phyloP scores from a whole-genome alignment of 2,113 vertebrate species.

The Antechinus stuartii region DNA sequence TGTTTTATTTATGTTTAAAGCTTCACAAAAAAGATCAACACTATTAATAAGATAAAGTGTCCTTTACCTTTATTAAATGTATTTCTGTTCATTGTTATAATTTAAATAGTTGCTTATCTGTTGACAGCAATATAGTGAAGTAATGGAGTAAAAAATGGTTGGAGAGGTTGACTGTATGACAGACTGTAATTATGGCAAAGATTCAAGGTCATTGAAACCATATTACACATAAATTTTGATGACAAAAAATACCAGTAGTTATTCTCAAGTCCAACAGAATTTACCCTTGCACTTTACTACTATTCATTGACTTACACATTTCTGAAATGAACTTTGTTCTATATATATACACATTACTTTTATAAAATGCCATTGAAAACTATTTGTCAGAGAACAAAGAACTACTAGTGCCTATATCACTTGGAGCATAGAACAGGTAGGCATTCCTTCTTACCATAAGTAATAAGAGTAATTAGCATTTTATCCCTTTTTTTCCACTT shows the following conservation, averaged over 20 bases:
- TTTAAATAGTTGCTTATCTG: constrained; percentile 54
- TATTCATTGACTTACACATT: constrained; percentile 26
- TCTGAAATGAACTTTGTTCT: constrained; percentile 27
- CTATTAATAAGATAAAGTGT: constrained; percentile 18
- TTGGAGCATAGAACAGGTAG: constrained; percentile 1
- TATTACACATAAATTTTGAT: constrained; percentile 46
- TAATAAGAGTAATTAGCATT: constrained; percentile 7
- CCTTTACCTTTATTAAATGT: constrained; percentile 49
- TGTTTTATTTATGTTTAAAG: neutral
- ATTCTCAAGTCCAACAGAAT: constrained; percentile 31
- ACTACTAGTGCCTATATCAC: neutral
- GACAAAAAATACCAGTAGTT: constrained; percentile 7
- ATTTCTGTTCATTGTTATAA: constrained; percentile 31
- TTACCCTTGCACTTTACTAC: constrained; percentile 14
- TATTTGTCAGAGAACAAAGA: constrained; percentile 19
- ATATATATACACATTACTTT: neutral
- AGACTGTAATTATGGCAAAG: constrained; percentile 33
- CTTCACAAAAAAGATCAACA: neutral
- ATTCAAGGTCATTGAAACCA: constrained; percentile 46
- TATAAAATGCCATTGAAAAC: neutral
- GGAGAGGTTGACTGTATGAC: constrained; percentile 23
- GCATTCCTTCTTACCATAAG: constrained; percentile 7
- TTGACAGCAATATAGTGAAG: constrained; percentile 26
- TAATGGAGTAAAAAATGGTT: constrained; percentile 28
- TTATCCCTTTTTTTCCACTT: constrained; percentile 21